Base-by-base conservation (phyloP, 2,888 invertebrate species). In the Ferdinandea cuprea region DNA sequence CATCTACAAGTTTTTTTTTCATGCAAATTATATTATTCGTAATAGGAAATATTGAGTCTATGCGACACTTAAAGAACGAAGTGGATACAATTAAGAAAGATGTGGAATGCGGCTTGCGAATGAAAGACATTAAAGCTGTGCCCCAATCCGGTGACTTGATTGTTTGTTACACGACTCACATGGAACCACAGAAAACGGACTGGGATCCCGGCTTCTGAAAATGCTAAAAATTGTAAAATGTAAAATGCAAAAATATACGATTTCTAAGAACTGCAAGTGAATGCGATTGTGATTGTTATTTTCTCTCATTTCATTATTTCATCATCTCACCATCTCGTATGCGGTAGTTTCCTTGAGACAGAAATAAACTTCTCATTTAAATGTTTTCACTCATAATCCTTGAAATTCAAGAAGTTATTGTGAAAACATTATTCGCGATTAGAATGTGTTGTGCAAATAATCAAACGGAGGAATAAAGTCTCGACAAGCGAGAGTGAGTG, bases 51-150 rank as follows among this genome's bases (percentile, higher is more conserved):
- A 88, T 98, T 66, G 92, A 92, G 25, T 97, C 98, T 0, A 94
- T 99, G 95, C 94, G 95, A 86, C 98, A 98, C 91, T 91, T 97
- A 52, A 99, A 98, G 89, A 93, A 94, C 59, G 98, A 98, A 91
- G 97, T 97, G 3, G 94, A 94, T 4, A 92, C 93, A 0, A 94
- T 99, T 40, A 96, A 96, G 89, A 94, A 93, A 52, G 96, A 96
- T 88, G 93, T 94, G 74, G 98, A 99, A 89, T 99, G 99, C 90
- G 99, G 99, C 0, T 89, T 99, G 28, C 94, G 95, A 79, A 92
- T 99, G 65, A 92, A 93, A 1, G 94, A 96, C 87, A 87, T 91
- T 0, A 88, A 91, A 0, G 86, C 97, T 28, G 88, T 92, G 25
- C 94, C 96, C 72, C 90, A 94, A 89, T 92, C 94, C 0, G 97